Evolutionary conservation across 2,888 invertebrate genomes (phyloP).

Genomic region (Platerodrilus igneus): DNA sequence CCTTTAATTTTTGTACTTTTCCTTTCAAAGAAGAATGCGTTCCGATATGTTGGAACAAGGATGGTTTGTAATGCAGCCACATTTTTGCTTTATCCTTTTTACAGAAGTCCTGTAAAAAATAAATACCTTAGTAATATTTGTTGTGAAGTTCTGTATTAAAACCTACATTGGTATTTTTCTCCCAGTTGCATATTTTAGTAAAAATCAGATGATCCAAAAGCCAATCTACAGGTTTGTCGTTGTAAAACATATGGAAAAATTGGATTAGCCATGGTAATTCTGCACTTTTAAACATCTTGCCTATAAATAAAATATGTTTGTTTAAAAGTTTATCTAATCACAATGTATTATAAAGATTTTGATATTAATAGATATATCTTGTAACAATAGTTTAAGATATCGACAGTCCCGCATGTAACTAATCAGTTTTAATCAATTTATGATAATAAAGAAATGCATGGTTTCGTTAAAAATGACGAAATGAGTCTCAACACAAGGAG

Average conservation of each 20-base stretch:
- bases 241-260: slow-evolving; percentile 92
- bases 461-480: no score
- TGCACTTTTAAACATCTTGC: slow-evolving; percentile 84
- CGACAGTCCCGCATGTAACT: no score
- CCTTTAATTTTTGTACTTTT: slow-evolving; percentile 93
- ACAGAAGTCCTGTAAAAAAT: slow-evolving; percentile 72
- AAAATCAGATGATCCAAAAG: slow-evolving; percentile 83
- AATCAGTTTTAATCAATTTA: no score
- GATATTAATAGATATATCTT: no score
- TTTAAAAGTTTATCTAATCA: neutral
- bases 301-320: slow-evolving; percentile 44
- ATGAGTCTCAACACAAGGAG: no score
- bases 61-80: slow-evolving; percentile 83
- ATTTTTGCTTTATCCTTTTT: slow-evolving; percentile 68
- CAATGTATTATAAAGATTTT: neutral
- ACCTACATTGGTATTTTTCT: slow-evolving; percentile 68
- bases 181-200: slow-evolving; percentile 83
- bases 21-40: slow-evolving; percentile 91
- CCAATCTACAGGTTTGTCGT: slow-evolving; percentile 97
- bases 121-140: no score
- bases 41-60: slow-evolving; percentile 94
- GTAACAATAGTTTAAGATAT: no score
- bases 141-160: slow-evolving; percentile 5
- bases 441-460: no score
- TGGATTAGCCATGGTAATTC: slow-evolving; percentile 83